phyloP scores from a whole-genome alignment of 2,113 vertebrate genomes.

The Silurus meridionalis region DNA sequence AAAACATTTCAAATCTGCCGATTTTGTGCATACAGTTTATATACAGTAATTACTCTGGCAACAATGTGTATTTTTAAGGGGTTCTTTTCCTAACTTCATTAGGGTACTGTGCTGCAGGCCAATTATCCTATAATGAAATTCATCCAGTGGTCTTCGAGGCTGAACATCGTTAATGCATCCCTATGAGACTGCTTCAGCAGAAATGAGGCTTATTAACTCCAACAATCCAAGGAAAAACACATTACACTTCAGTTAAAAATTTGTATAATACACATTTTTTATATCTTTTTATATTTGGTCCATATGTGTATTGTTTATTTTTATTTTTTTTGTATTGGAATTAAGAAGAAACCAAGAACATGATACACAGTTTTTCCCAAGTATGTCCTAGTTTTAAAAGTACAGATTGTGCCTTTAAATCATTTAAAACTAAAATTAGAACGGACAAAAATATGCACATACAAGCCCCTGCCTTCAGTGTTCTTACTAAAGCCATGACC shows the following conservation, averaged over 20 bases:
- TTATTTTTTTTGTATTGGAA: background rate
- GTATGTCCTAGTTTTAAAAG: background rate
- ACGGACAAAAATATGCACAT: background rate
- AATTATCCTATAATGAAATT: slow-evolving; percentile 29
- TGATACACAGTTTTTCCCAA: background rate
- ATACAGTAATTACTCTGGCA: background rate
- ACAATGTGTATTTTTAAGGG: background rate
- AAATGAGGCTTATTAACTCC: background rate
- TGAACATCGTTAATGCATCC: background rate
- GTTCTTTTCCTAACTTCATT: slow-evolving; percentile 1
- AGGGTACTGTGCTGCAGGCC: slow-evolving; percentile 14
- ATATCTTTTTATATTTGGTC: background rate
- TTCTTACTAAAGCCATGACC: background rate
- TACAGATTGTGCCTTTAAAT: background rate
- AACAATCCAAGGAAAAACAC: background rate
- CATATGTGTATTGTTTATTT: background rate
- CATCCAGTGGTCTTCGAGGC: slow-evolving; percentile 19
- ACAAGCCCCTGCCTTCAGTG: background rate
- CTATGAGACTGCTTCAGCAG: background rate
- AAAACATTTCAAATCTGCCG: background rate
- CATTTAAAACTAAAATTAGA: background rate
- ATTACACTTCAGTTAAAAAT: background rate
- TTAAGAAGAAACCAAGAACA: background rate
- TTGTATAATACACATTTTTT: background rate
- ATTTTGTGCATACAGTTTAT: background rate